Base-by-base conservation (phyloP, 2,113 vertebrate species). In the Triplophysa rosa region DNA sequence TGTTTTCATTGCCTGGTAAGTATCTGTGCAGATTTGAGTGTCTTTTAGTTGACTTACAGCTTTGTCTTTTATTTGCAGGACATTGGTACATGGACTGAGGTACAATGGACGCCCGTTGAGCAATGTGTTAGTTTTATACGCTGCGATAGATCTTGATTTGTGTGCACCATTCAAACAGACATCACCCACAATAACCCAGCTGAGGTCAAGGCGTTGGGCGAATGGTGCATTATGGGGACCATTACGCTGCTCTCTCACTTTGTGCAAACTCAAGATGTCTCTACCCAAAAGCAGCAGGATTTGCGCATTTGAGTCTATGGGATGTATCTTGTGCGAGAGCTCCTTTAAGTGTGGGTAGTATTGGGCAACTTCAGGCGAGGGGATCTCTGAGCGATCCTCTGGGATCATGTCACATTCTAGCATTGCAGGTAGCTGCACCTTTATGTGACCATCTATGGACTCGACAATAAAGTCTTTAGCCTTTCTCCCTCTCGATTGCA, bases 381-480 rank as follows among this genome's bases (percentile, higher is more conserved):
- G 54, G 2, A 59, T 58, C 37, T 73, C 70, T 4, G 54, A 61
- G 17, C 54, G 37, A 58, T 59, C 54, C 13, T 56, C 52, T 4
- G 70, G 54, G 14, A 59, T 56, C 70, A 61, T 40, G 26, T 73
- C 29, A 37, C 54, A 73, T n/a, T 61, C 49, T 17, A 72, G 24
- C 16, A 72, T 8, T 2, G 69, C 9, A 37, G 23, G 69, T 3
- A 56, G 52, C 8, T 4, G 16, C 52, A 21, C 10, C 16, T 42
- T 61, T 19, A 56, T 19, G 16, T 56, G 16, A 19, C 70, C 54
- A 61, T 37, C 29, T 1, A 61, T 4, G 1, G 52, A 33, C 67
- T 37, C 67, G 1, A 67, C 9, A 10, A 42, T n/a, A 21, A 67
- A 40, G 16, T 67, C 42, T 19, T 19, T 42, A 45, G 37, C 65